Percentiles rank a stretch among this genome's conserved stretches.
These are phyloP conservation scores for Tympanuchus pallidicinctus DNA, from an alignment of 2,113 vertebrate genomes.

Conservation along the genomic window DNA sequence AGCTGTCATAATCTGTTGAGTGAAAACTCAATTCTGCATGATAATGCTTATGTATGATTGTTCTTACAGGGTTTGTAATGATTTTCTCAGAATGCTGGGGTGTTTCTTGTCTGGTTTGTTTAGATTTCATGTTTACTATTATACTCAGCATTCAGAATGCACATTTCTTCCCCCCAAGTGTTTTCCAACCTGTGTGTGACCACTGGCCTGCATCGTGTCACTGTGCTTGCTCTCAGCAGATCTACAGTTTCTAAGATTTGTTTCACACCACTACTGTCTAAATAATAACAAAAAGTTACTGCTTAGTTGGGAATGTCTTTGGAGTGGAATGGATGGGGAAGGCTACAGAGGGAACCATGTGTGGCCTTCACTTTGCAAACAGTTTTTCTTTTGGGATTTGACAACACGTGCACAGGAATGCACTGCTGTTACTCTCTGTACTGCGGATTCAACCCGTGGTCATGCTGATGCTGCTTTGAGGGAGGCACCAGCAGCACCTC, in stretches of 20 bases:
- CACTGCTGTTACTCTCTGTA: neutral
- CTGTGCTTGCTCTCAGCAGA: rapidly evolving
- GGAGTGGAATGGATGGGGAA: neutral
- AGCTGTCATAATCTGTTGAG: neutral
- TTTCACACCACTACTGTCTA: neutral
- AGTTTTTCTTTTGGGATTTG: neutral
- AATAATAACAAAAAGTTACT: neutral
- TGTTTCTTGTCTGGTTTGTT: neutral
- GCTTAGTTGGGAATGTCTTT: neutral
- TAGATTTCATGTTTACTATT: neutral
- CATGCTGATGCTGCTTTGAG: neutral
- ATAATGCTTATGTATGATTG: neutral
- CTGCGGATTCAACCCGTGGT: neutral
- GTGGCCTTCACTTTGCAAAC: neutral
- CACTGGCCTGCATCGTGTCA: rapidly evolving
- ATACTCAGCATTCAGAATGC: neutral
- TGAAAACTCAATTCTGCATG: neutral
- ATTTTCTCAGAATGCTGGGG: neutral
- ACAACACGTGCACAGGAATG: neutral
- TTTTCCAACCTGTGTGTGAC: neutral
- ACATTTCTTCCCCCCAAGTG: too few relatives aligned
- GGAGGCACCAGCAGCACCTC: neutral
- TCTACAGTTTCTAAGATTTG: neutral
- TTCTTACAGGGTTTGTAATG: neutral
- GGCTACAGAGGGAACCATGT: neutral